Evolutionary conservation across 2,888 invertebrate genomes (phyloP).

Genomic region (Ganaspis brasiliensis): DNA sequence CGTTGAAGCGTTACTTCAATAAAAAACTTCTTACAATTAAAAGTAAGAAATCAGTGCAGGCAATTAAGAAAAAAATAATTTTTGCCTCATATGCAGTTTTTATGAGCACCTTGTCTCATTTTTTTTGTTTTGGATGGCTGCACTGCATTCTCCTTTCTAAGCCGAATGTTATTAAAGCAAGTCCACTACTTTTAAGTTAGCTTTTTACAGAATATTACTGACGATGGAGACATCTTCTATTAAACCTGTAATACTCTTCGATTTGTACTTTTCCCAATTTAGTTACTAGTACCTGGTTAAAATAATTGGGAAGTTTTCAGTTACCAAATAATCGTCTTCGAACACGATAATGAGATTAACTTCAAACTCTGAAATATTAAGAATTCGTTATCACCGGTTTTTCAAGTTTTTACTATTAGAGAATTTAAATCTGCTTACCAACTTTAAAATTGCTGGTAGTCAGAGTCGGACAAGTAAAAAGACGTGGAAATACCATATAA

Average conservation of each 20-base stretch:
- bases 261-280: conserved; percentile 55
- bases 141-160: too few relatives aligned
- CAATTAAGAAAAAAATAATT: too few relatives aligned
- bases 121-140: too few relatives aligned
- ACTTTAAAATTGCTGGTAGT: conserved; percentile 96
- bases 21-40: too few relatives aligned
- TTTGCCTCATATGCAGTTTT: too few relatives aligned
- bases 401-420: too few relatives aligned
- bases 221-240: background rate
- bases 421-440: conserved; percentile 83
- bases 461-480: conserved; percentile 97
- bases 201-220: too few relatives aligned
- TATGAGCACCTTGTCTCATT: too few relatives aligned
- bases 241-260: background rate
- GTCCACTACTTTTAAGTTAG: too few relatives aligned
- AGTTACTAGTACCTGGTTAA: conserved; percentile 80
- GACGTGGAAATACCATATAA: conserved; percentile 96
- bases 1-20: too few relatives aligned
- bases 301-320: conserved; percentile 95
- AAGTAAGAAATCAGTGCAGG: too few relatives aligned
- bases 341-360: conserved; percentile 96
- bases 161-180: too few relatives aligned
- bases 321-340: conserved; percentile 95
- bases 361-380: conserved; percentile 92
- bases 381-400: conserved; percentile 10